Base-by-base conservation (phyloP, 2,113 vertebrate species). In the Bothrops jararaca region DNA sequence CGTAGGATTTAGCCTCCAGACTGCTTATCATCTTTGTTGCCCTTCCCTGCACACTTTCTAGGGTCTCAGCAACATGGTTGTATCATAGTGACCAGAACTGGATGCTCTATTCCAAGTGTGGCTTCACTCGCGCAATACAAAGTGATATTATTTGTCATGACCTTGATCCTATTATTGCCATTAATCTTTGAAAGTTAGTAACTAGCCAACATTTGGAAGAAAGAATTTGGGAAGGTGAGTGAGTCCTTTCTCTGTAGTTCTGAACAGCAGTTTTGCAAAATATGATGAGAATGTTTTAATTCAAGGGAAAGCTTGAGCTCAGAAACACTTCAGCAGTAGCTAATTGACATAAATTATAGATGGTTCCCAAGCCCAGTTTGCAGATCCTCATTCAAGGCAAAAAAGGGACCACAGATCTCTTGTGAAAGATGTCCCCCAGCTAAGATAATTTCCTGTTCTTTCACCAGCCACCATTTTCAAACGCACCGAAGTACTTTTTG, bases 401-500 rank as follows among this genome's bases (percentile, higher is more conserved):
- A 74, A 74, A 74, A 0, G 34, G 64, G n/a, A 15, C 13, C 18
- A 13, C n/a, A 34, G 15, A 20, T 39, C 13, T 39, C 34, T 74
- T 20, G n/a, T 74, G 15, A 74, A 39, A 80, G n/a, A 42, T 80
- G 7, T 45, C 69, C 24, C 20, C 24, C 85, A 12, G 85, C 39
- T 50, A 86, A 48, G 11, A 86, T 86, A 26, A 26, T 12, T 86
- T 86, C 11, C 85, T 86, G 29, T 29, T 34, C 18, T 88, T 52
- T 48, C 1, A 5, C 11, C 34, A 53, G 5, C 18, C 57, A 1
- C 29, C 52, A 3, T 39, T 12, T 7, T 88, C 39, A 3, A 0
- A 54, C 98, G 95, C 89, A 99, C 99, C 99, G 0, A 99, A 99
- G 94, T 98, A 99, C 94, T 99, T 99, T 5, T 94, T 94, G 64